phyloP scores from a whole-genome alignment of 1,140 invertebrate species.

The Chrysopa pallens region DNA sequence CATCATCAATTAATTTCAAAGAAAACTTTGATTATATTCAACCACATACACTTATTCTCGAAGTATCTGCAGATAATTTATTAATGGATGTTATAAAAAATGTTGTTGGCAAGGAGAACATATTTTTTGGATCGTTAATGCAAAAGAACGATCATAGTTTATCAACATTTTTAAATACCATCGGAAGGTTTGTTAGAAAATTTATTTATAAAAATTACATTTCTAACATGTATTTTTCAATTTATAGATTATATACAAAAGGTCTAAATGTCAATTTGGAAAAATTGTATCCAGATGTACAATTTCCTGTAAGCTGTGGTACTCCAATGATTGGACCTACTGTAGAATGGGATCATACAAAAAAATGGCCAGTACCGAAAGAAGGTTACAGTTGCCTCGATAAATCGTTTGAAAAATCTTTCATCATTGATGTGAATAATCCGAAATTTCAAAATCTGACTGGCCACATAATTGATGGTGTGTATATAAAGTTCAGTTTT shows the following conservation, averaged over 20 bases:
- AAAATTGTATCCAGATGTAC: slow-evolving; percentile 30
- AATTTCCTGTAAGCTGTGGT: slow-evolving; percentile 37
- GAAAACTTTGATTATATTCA: no score
- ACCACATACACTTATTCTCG: no score
- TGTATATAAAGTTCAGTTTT: slow-evolving; percentile 2
- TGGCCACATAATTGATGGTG: slow-evolving; percentile 76
- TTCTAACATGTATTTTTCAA: slow-evolving; percentile 15
- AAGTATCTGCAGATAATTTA: no score
- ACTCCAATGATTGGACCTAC: slow-evolving; percentile 42
- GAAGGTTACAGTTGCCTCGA: not conserved
- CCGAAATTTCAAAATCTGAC: slow-evolving; percentile 56
- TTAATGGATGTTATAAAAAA: no score
- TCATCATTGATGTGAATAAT: slow-evolving; percentile 27
- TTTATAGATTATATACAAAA: slow-evolving; percentile 32
- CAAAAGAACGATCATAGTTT: no score
- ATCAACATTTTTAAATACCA: no score
- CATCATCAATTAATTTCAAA: no score
- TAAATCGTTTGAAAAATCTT: slow-evolving; percentile 1
- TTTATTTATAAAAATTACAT: no score
- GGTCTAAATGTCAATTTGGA: slow-evolving; percentile 32
- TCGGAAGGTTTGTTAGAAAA: no score
- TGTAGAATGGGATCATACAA: slow-evolving; percentile 50
- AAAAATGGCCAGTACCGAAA: slow-evolving; percentile 22
- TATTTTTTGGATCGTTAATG: no score
- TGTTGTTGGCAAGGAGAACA: no score